Evolutionary conservation across 2,797 vertebrate species (phyloP).

Genomic region (Manis javanica): DNA sequence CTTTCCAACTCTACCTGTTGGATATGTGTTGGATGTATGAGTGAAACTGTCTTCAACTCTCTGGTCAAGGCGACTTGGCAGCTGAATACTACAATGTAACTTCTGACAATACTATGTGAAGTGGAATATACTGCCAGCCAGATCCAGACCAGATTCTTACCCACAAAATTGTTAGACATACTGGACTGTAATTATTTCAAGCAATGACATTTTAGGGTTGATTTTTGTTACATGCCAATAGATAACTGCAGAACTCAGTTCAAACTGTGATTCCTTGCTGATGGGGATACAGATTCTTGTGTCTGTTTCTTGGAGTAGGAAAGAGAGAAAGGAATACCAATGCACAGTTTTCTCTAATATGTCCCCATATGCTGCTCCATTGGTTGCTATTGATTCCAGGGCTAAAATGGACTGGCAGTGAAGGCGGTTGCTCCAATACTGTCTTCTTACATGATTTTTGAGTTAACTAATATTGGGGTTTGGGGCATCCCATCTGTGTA

Average conservation of each 20-base stretch:
- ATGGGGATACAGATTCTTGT: neutral
- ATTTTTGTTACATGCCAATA: neutral
- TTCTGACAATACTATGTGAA: neutral
- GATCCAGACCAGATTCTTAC: neutral
- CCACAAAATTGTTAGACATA: neutral
- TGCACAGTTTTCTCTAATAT: neutral
- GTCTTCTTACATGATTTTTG: neutral
- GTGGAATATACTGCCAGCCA: neutral
- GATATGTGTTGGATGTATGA: neutral
- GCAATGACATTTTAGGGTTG: neutral
- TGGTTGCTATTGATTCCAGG: neutral
- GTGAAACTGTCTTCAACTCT: neutral
- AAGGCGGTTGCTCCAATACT: neutral
- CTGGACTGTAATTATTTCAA: neutral
- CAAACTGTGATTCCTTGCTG: neutral
- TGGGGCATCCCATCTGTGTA: too few relatives aligned
- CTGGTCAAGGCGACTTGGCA: neutral
- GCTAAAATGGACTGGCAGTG: neutral
- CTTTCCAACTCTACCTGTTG: neutral
- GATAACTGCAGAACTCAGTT: neutral
- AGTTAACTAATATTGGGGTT: neutral
- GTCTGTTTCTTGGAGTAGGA: neutral
- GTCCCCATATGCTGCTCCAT: accelerated
- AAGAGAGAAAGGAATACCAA: neutral
- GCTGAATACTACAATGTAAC: neutral